phyloP scores from a whole-genome alignment of 2,797 vertebrate genomes.

The Sebastes alutus region DNA sequence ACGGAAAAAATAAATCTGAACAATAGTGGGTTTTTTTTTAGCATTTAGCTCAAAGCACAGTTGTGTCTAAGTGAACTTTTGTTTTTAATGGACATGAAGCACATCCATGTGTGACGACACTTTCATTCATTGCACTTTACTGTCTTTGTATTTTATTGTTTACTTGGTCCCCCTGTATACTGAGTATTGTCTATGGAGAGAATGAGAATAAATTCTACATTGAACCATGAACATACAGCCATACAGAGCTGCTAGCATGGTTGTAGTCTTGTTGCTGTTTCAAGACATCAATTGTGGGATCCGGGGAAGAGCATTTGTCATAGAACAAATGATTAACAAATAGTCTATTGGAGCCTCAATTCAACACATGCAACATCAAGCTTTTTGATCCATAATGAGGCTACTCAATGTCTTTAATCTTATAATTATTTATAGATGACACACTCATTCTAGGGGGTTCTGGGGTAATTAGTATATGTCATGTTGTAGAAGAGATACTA shows the following conservation, averaged over 20 bases:
- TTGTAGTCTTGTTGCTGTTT: not conserved
- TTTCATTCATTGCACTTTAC: not conserved
- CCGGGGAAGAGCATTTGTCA: not conserved
- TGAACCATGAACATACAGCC: not conserved
- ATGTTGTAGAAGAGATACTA: slow-evolving; percentile 10
- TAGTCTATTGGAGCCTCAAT: not conserved
- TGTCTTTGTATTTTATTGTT: not conserved
- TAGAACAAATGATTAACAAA: not conserved
- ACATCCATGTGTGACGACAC: not conserved
- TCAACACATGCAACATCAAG: not conserved
- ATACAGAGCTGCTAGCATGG: not conserved
- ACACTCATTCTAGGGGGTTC: not conserved
- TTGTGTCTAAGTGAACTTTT: too few relatives aligned
- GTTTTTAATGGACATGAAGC: not conserved
- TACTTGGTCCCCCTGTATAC: not conserved
- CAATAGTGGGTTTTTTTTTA: too few relatives aligned
- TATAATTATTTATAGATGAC: not conserved
- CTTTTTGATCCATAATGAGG: slow-evolving; percentile 1
- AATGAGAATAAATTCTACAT: not conserved
- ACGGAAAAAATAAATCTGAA: too few relatives aligned
- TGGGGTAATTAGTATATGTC: slow-evolving; percentile 18
- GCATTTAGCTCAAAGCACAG: too few relatives aligned
- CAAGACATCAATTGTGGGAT: not conserved
- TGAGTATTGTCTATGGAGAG: not conserved
- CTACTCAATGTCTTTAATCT: not conserved